Evolutionary conservation across 2,113 vertebrate genomes (phyloP).

Genomic region (Plecturocebus donacophilus): DNA sequence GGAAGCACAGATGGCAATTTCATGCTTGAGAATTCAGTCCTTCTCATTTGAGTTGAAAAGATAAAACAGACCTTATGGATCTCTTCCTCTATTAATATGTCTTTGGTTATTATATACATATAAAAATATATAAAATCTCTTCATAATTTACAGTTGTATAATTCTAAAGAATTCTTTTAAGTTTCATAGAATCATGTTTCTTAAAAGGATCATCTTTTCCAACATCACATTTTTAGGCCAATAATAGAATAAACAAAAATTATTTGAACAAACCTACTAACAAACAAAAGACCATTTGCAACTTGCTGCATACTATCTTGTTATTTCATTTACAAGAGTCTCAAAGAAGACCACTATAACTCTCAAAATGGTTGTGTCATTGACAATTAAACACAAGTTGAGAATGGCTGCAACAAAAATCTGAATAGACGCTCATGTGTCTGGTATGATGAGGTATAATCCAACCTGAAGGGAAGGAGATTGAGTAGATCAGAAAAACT

Average conservation of each 20-base stretch:
- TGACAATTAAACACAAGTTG: constrained; percentile 13
- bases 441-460: background rate
- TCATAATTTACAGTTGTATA: background rate
- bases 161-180: background rate
- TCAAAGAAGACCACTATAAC: background rate
- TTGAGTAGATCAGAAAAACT: constrained; percentile 2
- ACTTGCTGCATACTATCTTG: background rate
- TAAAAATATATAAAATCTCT: background rate
- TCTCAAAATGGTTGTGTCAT: background rate
- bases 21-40: constrained; percentile 57
- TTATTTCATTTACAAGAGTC: background rate
- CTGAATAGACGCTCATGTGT: background rate
- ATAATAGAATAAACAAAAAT: constrained; percentile 40
- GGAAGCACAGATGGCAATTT: constrained; percentile 66
- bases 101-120: background rate
- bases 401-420: constrained; percentile 12
- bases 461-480: background rate
- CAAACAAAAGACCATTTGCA: background rate
- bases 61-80: constrained; percentile 50
- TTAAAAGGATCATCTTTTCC: background rate
- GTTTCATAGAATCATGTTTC: background rate
- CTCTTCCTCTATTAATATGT: constrained; percentile 33
- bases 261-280: background rate
- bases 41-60: constrained; percentile 58
- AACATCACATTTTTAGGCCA: background rate